These are phyloP conservation scores for Setophaga kirtlandii DNA, from an alignment of 2,113 vertebrate species.

Conservation along the genomic window DNA sequence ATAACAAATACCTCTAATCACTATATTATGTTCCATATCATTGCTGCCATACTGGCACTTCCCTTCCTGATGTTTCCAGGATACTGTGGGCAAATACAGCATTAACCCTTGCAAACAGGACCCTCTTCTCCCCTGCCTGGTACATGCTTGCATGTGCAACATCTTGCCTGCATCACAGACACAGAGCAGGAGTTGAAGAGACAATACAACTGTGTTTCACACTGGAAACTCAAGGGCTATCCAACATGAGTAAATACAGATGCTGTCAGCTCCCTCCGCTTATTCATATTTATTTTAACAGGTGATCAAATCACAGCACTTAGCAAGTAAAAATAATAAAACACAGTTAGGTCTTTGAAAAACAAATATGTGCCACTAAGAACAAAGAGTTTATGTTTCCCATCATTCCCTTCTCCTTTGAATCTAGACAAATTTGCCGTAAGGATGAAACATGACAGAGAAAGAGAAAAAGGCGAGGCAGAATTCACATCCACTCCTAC, in stretches of 20 bases:
- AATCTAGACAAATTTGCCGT: not conserved
- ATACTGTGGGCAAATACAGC: not conserved
- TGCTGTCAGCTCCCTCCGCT: not conserved
- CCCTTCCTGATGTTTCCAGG: not conserved
- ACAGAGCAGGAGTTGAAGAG: not conserved
- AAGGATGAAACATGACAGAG: not conserved
- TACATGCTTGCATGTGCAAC: not conserved
- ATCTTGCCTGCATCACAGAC: not conserved
- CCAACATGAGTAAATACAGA: not conserved
- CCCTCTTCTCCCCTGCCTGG: not conserved
- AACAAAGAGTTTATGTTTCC: not conserved
- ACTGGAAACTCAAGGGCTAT: not conserved
- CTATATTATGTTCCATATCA: not conserved
- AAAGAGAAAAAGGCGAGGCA: not conserved
- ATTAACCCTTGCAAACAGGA: not conserved
- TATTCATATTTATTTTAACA: not conserved
- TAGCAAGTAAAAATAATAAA: conserved; percentile 1
- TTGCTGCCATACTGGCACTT: not conserved
- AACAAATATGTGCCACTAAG: not conserved
- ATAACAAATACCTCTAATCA: not conserved
- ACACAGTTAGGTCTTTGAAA: not conserved
- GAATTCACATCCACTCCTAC: not conserved
- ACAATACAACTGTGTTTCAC: not conserved
- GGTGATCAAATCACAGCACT: not conserved
- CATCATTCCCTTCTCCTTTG: not conserved